A percentile compares a stretch with the other conserved stretches of the same genome.
These are phyloP conservation scores for Andrena praecox DNA, from an alignment of 2,888 invertebrate genomes.

Conservation along the genomic window DNA sequence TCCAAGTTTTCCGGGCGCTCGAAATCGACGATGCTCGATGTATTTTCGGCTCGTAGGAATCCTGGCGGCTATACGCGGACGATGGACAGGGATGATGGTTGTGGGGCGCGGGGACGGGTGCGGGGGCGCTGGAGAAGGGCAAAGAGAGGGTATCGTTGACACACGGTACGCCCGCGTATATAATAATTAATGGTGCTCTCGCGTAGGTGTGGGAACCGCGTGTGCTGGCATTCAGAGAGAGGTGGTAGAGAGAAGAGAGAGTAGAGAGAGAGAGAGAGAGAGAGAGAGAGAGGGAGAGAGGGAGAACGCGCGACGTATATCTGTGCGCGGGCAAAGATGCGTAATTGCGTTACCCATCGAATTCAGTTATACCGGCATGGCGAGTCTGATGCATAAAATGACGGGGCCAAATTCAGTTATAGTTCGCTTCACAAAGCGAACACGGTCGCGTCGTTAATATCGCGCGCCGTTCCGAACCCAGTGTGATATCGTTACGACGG, in stretches of 20 bases:
- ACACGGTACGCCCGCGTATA: slow-evolving; percentile 64
- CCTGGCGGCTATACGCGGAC: slow-evolving; percentile 9
- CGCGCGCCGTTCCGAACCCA: slow-evolving; percentile 73
- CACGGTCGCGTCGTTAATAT: slow-evolving; percentile 81
- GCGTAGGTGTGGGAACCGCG: slow-evolving; percentile 67
- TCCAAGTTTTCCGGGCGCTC: not conserved
- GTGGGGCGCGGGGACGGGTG: not conserved
- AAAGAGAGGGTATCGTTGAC: slow-evolving; percentile 64
- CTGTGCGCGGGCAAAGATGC: slow-evolving; percentile 82
- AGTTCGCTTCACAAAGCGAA: slow-evolving; percentile 84
- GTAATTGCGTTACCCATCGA: slow-evolving; percentile 85
- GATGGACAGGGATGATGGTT: not conserved
- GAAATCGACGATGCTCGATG: slow-evolving; percentile 10
- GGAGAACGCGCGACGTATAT: slow-evolving; percentile 69
- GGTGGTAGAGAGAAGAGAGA: slow-evolving; percentile 7
- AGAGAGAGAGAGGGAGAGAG: slow-evolving; percentile 10
- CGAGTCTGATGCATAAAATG: slow-evolving; percentile 85
- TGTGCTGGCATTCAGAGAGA: slow-evolving; percentile 38
- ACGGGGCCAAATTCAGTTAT: slow-evolving; percentile 84
- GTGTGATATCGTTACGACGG: slow-evolving; percentile 72
- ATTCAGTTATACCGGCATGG: slow-evolving; percentile 84
- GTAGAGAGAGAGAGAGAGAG: slow-evolving; percentile 35
- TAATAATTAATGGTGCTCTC: slow-evolving; percentile 73
- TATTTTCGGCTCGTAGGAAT: slow-evolving; percentile 24
- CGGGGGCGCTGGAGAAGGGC: not conserved